Percentiles rank a stretch among this genome's conserved stretches.
Conservation (phyloP, 2,888 invertebrate genomes). For the Apoda limacodes region DNA sequence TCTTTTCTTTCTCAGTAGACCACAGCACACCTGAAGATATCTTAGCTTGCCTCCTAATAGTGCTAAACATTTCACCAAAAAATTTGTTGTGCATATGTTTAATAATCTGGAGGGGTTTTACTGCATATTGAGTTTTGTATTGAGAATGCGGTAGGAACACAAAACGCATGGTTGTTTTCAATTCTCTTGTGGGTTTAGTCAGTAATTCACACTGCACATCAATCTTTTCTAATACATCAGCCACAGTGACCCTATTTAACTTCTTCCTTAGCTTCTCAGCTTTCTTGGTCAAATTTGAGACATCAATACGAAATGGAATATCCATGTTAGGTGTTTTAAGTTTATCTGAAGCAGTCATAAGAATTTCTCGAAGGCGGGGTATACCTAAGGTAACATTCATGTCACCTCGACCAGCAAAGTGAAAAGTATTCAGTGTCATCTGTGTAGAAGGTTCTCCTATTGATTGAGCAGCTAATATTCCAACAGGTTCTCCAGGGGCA, state of each 20-base stretch:
- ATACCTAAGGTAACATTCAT: slow-evolving; percentile 99
- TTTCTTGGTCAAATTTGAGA: slow-evolving; percentile 56
- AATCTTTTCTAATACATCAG: slow-evolving; percentile 82
- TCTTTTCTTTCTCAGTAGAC: slow-evolving; percentile 52
- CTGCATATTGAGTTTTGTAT: slow-evolving; percentile 79
- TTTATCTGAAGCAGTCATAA: slow-evolving; percentile 94
- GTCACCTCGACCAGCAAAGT: slow-evolving; percentile 99
- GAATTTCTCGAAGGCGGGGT: slow-evolving; percentile 94
- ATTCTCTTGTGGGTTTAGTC: slow-evolving; percentile 60
- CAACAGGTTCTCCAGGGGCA: slow-evolving; percentile 96
- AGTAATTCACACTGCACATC: slow-evolving; percentile 72
- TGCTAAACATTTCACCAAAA: slow-evolving; percentile 74
- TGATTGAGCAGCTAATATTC: slow-evolving; percentile 95
- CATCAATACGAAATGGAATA: slow-evolving; percentile 78
- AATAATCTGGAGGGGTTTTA: slow-evolving; percentile 78
- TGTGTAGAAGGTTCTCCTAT: slow-evolving; percentile 99
- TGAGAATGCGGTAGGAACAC: slow-evolving; percentile 78
- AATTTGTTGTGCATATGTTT: slow-evolving; percentile 80
- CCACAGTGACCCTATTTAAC: slow-evolving; percentile 82
- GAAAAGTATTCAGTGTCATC: slow-evolving; percentile 99
- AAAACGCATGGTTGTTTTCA: slow-evolving; percentile 77
- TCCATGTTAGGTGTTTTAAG: slow-evolving; percentile 98
- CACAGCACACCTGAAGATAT: slow-evolving; percentile 60
- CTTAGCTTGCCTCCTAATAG: slow-evolving; percentile 71
- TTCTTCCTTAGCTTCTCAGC: slow-evolving; percentile 78